Conservation (phyloP, 2,113 vertebrate species). For the Telmatochromis sp. region DNA sequence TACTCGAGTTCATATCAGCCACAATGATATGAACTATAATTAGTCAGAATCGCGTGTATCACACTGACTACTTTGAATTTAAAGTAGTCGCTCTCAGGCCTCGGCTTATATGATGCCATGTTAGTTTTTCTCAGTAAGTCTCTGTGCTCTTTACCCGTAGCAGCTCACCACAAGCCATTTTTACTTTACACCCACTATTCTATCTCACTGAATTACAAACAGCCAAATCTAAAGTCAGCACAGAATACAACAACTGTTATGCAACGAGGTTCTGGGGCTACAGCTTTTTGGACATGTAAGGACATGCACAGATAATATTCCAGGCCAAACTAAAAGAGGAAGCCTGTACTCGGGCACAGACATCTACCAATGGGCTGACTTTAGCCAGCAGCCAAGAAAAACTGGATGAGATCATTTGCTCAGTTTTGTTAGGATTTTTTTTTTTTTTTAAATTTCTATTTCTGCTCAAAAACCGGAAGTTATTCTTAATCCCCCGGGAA, state of each 20-base stretch:
- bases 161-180: neutral
- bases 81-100: neutral
- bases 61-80: neutral
- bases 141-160: neutral
- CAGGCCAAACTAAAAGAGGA: slow-evolving; percentile 28
- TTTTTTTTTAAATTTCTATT: slow-evolving; percentile 3
- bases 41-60: neutral
- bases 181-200: neutral
- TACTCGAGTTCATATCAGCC: neutral
- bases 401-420: slow-evolving; percentile 48
- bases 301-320: slow-evolving; percentile 28
- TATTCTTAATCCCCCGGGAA: slow-evolving; percentile 21
- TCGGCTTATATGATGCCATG: neutral
- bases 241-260: neutral
- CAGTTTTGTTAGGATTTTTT: slow-evolving; percentile 3
- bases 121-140: neutral
- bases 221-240: neutral
- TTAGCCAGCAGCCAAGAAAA: slow-evolving; percentile 38
- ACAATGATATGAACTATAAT: neutral
- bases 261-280: neutral
- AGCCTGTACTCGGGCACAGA: neutral
- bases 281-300: slow-evolving; percentile 41
- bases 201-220: neutral
- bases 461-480: slow-evolving; percentile 38
- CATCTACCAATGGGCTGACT: slow-evolving; percentile 17